Conservation (phyloP, 2,888 invertebrate genomes). For the Malacosoma neustria region DNA sequence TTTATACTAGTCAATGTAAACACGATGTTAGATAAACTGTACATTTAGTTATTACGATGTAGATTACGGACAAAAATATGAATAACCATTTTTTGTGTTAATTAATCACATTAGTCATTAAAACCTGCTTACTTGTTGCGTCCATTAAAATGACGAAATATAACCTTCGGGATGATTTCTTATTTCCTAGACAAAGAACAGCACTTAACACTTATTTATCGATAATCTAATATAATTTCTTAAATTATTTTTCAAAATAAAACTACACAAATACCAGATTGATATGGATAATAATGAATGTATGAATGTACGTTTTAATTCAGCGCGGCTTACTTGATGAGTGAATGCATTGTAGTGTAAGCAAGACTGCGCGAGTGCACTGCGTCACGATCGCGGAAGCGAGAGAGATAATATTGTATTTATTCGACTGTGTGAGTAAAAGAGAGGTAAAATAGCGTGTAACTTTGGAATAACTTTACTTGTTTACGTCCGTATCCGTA, state of each 20-base stretch:
- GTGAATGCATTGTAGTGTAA: slow-evolving; percentile 58
- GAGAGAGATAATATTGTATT: slow-evolving; percentile 19
- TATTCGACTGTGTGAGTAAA: slow-evolving; percentile 13
- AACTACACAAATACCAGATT: not conserved
- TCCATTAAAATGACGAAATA: slow-evolving; percentile 60
- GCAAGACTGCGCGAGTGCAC: slow-evolving; percentile 33
- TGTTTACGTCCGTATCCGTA: slow-evolving; percentile 27
- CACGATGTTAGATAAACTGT: too few relatives aligned
- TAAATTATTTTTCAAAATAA: too few relatives aligned
- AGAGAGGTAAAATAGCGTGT: slow-evolving; percentile 27
- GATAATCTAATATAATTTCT: too few relatives aligned
- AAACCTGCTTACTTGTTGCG: slow-evolving; percentile 64
- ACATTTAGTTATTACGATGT: too few relatives aligned
- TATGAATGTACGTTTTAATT: slow-evolving; percentile 28
- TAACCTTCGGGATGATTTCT: slow-evolving; percentile 51
- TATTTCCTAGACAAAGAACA: slow-evolving; percentile 23
- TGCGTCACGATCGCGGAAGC: slow-evolving; percentile 38
- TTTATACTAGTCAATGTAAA: too few relatives aligned
- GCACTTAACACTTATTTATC: slow-evolving; percentile 22
- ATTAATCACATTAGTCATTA: slow-evolving; percentile 6
- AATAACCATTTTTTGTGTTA: not conserved
- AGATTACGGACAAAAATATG: too few relatives aligned
- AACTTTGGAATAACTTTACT: slow-evolving; percentile 19
- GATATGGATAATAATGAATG: slow-evolving; percentile 3
- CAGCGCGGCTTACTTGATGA: slow-evolving; percentile 48